These are phyloP conservation scores for Exephanes ischioxanthus DNA, from an alignment of 2,888 invertebrate species.

Conservation along the genomic window DNA sequence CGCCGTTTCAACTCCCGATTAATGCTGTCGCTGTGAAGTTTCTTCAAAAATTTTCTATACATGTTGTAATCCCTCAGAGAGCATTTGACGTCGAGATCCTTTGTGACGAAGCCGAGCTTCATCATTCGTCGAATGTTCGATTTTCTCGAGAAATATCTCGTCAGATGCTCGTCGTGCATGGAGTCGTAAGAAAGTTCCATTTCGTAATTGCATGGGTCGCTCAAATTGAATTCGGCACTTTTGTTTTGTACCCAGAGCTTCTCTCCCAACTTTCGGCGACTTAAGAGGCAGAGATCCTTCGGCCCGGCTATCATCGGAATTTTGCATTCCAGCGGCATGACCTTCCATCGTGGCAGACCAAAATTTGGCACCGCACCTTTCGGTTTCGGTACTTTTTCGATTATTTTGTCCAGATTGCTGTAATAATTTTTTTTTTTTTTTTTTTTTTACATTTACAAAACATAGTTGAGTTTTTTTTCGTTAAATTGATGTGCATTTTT, in stretches of 20 bases:
- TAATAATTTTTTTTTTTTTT: slow-evolving; percentile 16
- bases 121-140: slow-evolving; percentile 69
- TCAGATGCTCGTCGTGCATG: slow-evolving; percentile 81
- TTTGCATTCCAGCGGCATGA: slow-evolving; percentile 84
- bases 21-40: slow-evolving; percentile 76
- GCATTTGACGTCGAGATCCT: slow-evolving; percentile 83
- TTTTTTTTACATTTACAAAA: not conserved
- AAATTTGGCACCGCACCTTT: slow-evolving; percentile 79
- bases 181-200: slow-evolving; percentile 78
- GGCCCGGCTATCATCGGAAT: slow-evolving; percentile 84
- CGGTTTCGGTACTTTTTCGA: slow-evolving; percentile 79
- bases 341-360: slow-evolving; percentile 84
- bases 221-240: slow-evolving; percentile 77
- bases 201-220: slow-evolving; percentile 80
- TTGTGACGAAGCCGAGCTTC: slow-evolving; percentile 81
- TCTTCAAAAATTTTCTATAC: slow-evolving; percentile 84
- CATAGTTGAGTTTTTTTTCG: not conserved
- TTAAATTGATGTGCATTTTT: slow-evolving; percentile 16
- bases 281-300: slow-evolving; percentile 80
- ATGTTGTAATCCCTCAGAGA: slow-evolving; percentile 84
- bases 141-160: slow-evolving; percentile 74
- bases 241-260: slow-evolving; percentile 72
- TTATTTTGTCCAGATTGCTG: slow-evolving; percentile 76
- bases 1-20: slow-evolving; percentile 73
- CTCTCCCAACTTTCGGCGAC: slow-evolving; percentile 84